Conservation (phyloP, 2,797 vertebrate genomes). For the Cephalopachus bancanus region DNA sequence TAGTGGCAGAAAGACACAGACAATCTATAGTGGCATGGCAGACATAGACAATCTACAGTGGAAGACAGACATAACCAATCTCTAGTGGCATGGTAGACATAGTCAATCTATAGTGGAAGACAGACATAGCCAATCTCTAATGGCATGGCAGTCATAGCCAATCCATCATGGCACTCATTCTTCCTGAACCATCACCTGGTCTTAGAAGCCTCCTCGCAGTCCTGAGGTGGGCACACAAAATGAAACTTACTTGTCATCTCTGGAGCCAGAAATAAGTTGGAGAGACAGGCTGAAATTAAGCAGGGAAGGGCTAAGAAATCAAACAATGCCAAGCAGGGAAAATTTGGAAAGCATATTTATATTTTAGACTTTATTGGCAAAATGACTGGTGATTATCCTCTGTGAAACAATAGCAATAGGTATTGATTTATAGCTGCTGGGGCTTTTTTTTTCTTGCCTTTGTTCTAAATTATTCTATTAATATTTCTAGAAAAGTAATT, state of each 20-base stretch:
- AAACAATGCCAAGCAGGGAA: neutral
- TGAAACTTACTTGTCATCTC: neutral
- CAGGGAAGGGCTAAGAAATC: neutral
- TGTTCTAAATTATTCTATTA: conserved; percentile 22
- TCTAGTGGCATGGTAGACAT: neutral
- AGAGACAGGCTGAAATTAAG: neutral
- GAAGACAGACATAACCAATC: neutral
- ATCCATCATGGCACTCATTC: neutral
- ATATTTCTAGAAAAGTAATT: conserved; percentile 45
- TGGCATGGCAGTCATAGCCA: neutral
- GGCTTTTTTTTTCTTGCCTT: neutral
- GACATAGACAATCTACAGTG: neutral
- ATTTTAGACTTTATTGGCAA: neutral
- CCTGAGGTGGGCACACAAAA: neutral
- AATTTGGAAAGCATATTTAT: conserved; percentile 6
- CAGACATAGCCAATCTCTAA: neutral
- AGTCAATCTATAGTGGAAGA: no score
- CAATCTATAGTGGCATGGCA: neutral
- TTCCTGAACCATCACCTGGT: neutral
- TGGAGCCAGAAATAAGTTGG: neutral
- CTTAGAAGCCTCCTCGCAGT: neutral
- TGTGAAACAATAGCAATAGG: neutral
- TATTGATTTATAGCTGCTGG: conserved; percentile 1
- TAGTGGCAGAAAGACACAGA: neutral
- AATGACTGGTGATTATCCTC: neutral